Conservation (phyloP, 2,797 vertebrate species). For the Oceanodroma leucorhoa region DNA sequence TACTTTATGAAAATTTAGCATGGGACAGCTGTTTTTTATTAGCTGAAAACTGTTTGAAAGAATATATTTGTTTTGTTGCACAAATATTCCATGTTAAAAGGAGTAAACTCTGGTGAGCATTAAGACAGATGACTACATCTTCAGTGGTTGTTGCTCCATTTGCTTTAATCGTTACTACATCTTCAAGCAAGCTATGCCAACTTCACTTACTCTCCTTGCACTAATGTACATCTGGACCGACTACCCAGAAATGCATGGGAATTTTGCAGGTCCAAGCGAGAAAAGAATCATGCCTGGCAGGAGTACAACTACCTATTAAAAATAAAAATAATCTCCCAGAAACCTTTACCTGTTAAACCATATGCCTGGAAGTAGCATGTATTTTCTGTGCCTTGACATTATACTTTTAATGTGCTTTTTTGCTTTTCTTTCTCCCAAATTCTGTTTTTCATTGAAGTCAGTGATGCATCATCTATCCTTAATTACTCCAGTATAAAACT, state of each 20-base stretch:
- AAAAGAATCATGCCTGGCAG: neutral
- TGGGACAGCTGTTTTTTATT: neutral
- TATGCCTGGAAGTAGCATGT: slow-evolving; percentile 41
- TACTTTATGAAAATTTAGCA: neutral
- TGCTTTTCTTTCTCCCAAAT: neutral
- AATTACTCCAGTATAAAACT: neutral
- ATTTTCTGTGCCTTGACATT: slow-evolving; percentile 46
- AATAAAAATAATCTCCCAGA: neutral
- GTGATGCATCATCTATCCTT: neutral
- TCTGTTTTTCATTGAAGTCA: slow-evolving; percentile 51
- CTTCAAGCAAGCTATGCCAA: neutral
- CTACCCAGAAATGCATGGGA: neutral
- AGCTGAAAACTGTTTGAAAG: neutral
- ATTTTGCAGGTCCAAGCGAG: neutral
- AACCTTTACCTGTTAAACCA: slow-evolving; percentile 28
- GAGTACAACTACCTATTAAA: neutral
- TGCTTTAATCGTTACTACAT: neutral
- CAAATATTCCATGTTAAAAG: neutral
- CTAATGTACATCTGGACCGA: neutral
- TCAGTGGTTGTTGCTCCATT: neutral
- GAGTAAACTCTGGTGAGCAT: neutral
- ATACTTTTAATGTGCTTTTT: slow-evolving; percentile 26
- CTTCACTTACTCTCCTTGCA: neutral
- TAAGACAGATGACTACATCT: neutral
- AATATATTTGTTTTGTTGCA: neutral